Evolutionary conservation across 2,113 vertebrate species (phyloP).

Genomic region (Nesogale talazaci): DNA sequence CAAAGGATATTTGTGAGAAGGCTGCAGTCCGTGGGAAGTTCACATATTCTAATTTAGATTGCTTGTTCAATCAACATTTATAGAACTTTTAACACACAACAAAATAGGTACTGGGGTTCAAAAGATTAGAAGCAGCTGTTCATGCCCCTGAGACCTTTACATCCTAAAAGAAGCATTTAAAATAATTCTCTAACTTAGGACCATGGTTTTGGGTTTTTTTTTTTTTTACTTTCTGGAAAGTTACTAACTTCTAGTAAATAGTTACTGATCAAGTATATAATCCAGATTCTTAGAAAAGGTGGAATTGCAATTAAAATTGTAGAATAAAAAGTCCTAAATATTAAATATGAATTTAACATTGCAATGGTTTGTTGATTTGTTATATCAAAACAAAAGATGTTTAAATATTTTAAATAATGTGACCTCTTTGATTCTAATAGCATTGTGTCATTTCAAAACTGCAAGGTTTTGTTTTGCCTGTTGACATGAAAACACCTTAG

Average conservation of each 20-base stretch:
- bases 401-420: not conserved
- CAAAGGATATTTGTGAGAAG: not conserved
- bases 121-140: conserved; percentile 20
- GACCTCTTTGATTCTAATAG: not conserved
- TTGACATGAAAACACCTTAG: not conserved
- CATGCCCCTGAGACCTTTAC: not conserved
- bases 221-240: not conserved
- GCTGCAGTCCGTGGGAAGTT: not conserved
- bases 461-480: not conserved
- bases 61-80: not conserved
- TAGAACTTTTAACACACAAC: not conserved
- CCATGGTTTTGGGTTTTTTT: not conserved
- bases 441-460: not conserved
- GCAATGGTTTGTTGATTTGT: not conserved
- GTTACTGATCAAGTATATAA: not conserved
- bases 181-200: conserved; percentile 20
- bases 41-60: not conserved
- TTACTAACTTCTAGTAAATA: not conserved
- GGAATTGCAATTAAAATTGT: not conserved
- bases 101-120: not conserved
- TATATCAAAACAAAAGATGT: not conserved
- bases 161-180: conserved; percentile 11
- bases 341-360: not conserved
- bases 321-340: conserved; percentile 2
- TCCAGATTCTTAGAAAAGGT: not conserved